Evolutionary conservation across 2,113 vertebrate genomes (phyloP).

Genomic region (Hucho hucho): DNA sequence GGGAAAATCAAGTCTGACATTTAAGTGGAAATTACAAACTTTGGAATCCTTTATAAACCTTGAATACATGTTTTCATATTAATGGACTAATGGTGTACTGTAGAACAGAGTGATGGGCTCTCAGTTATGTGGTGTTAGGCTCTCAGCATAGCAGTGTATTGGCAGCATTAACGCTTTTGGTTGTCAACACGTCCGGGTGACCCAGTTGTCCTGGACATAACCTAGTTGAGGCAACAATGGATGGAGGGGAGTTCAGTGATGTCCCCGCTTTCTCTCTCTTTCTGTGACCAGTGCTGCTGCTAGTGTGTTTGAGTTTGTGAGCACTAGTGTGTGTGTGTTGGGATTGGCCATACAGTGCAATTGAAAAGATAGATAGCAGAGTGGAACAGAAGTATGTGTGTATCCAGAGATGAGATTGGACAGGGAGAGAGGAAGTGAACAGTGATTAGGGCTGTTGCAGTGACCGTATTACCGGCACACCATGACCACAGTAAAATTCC

Average conservation of each 20-base stretch:
- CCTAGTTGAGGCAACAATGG: conserved; percentile 15
- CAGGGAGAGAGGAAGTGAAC: background rate
- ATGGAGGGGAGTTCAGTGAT: background rate
- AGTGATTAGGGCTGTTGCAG: too few relatives aligned
- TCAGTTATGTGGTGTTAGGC: background rate
- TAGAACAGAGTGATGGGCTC: background rate
- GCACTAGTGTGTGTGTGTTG: background rate
- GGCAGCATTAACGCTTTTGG: conserved; percentile 9
- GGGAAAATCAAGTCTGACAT: too few relatives aligned
- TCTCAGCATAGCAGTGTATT: background rate
- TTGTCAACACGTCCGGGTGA: conserved; percentile 10
- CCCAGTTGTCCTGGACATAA: conserved; percentile 21
- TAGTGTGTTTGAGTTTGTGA: background rate
- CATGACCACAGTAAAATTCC: too few relatives aligned
- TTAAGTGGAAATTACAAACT: too few relatives aligned
- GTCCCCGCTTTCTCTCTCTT: background rate
- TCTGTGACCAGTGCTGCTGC: background rate
- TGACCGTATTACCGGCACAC: too few relatives aligned
- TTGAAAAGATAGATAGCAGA: background rate
- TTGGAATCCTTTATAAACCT: too few relatives aligned
- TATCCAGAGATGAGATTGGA: too few relatives aligned
- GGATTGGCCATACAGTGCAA: background rate
- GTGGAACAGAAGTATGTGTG: background rate
- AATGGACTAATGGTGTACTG: conserved; percentile 2
- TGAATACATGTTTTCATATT: too few relatives aligned